These are phyloP conservation scores for Gymnosoma rotundatum DNA, from an alignment of 2,888 invertebrate genomes.

Conservation along the genomic window DNA sequence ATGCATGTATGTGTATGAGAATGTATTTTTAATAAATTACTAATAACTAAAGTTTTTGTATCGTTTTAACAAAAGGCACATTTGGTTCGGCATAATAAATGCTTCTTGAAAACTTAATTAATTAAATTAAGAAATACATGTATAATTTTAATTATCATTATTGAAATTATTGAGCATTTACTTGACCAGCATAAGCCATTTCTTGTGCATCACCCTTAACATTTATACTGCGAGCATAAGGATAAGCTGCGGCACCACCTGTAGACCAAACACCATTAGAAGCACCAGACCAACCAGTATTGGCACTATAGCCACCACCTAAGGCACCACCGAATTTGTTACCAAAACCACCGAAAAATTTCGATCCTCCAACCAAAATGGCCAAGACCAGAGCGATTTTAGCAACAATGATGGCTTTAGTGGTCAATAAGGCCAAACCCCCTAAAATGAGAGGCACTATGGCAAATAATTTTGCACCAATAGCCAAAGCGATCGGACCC, in stretches of 20 bases:
- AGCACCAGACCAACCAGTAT: slow-evolving; percentile 73
- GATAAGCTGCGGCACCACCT: slow-evolving; percentile 81
- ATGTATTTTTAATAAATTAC: slow-evolving; percentile 77
- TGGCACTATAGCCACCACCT: slow-evolving; percentile 75
- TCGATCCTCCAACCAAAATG: slow-evolving; percentile 87
- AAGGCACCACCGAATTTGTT: slow-evolving; percentile 78
- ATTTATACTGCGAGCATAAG: slow-evolving; percentile 84
- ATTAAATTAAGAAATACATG: slow-evolving; percentile 14
- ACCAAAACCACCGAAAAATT: slow-evolving; percentile 85
- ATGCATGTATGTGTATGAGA: background rate
- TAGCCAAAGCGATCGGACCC: slow-evolving; percentile 86
- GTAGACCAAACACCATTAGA: slow-evolving; percentile 73
- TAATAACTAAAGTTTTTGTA: slow-evolving; percentile 73
- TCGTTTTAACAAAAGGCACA: slow-evolving; percentile 77
- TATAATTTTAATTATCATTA: background rate
- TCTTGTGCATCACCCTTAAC: slow-evolving; percentile 86
- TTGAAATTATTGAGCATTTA: slow-evolving; percentile 73
- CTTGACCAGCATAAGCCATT: slow-evolving; percentile 88
- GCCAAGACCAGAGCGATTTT: slow-evolving; percentile 90
- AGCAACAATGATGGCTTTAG: slow-evolving; percentile 90
- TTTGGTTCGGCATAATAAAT: slow-evolving; percentile 68
- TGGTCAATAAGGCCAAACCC: slow-evolving; percentile 87
- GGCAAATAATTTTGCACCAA: slow-evolving; percentile 88
- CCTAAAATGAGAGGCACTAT: slow-evolving; percentile 88
- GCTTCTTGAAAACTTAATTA: slow-evolving; percentile 34